Evolutionary conservation across 2,797 vertebrate species (phyloP).

Genomic region (Falco novaeseelandiae): DNA sequence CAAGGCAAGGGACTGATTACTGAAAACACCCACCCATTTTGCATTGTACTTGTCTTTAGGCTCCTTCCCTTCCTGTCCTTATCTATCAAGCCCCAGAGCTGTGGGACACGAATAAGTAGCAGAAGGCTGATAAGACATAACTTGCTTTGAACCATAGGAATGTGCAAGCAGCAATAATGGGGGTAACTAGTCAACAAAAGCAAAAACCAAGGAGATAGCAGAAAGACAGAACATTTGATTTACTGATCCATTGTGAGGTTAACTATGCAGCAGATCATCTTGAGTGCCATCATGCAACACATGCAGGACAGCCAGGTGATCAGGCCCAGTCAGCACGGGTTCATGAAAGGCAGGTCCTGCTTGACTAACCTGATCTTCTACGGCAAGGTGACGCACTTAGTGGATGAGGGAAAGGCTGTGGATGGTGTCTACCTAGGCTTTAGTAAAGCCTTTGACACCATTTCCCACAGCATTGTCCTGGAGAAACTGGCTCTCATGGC

Average conservation of each 20-base stretch:
- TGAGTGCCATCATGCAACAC: too few relatives aligned
- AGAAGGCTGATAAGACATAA: neutral
- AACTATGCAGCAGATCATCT: neutral
- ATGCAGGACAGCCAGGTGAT: too few relatives aligned
- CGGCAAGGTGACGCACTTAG: too few relatives aligned
- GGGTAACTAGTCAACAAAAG: neutral
- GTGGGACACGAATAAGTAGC: neutral
- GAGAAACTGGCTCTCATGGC: too few relatives aligned
- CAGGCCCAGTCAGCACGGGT: too few relatives aligned
- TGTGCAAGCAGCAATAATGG: neutral
- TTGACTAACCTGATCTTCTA: too few relatives aligned
- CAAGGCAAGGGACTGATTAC: neutral
- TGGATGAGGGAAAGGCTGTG: too few relatives aligned
- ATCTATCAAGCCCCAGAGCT: neutral
- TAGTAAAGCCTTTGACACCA: too few relatives aligned
- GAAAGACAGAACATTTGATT: neutral
- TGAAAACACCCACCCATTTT: neutral
- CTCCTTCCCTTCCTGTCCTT: neutral
- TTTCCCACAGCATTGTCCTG: too few relatives aligned
- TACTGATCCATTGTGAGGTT: neutral
- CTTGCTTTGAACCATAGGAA: neutral
- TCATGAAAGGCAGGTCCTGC: too few relatives aligned
- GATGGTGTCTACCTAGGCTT: too few relatives aligned
- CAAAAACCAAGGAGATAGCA: neutral
- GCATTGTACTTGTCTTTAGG: neutral